Evolutionary conservation across 2,113 vertebrate species (phyloP).

Genomic region (Coturnix japonica): DNA sequence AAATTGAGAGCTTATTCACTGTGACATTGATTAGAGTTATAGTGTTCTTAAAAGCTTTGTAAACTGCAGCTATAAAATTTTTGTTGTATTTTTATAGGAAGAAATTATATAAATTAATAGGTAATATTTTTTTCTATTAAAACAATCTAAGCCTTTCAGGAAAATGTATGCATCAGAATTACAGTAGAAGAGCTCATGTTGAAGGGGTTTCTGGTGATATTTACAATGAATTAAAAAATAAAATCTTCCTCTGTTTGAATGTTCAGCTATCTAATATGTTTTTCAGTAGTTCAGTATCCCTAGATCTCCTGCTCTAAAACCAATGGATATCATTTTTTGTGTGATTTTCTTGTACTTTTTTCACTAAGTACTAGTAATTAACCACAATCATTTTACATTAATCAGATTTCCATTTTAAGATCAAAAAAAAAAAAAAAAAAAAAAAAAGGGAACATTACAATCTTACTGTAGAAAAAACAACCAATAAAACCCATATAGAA

Average conservation of each 20-base stretch:
- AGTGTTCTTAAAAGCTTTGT: background rate
- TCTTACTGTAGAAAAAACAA: background rate
- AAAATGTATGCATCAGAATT: background rate
- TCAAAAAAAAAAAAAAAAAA: background rate
- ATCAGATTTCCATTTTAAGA: background rate
- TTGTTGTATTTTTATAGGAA: background rate
- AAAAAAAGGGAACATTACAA: no score
- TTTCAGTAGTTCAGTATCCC: background rate
- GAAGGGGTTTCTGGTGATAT: background rate
- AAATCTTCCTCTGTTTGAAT: background rate
- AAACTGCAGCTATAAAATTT: background rate
- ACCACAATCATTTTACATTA: background rate
- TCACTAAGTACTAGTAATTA: background rate
- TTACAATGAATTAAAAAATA: background rate
- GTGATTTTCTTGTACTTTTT: background rate
- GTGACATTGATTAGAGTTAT: background rate
- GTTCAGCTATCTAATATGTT: background rate
- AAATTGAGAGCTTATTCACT: background rate
- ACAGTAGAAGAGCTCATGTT: rapidly evolving
- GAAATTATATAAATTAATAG: background rate
- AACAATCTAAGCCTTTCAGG: background rate
- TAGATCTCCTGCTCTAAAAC: background rate
- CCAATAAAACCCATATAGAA: background rate
- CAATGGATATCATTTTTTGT: background rate
- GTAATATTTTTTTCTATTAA: background rate